Evolutionary conservation across 2,888 invertebrate genomes (phyloP).

Genomic region (Invenusta paracnida): DNA sequence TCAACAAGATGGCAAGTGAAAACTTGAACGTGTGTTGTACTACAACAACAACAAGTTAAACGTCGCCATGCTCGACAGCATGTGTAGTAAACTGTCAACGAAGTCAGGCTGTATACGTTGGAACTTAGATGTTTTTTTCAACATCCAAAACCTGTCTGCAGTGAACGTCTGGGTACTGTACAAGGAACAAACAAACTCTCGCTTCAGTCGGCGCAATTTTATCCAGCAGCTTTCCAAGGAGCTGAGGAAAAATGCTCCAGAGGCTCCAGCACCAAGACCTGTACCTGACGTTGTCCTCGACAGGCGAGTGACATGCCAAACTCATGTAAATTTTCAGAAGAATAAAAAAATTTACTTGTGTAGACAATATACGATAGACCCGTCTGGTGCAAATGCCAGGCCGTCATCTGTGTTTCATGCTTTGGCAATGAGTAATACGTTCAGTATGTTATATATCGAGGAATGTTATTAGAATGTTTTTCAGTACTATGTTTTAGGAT

Average conservation of each 20-base stretch:
- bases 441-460: neutral
- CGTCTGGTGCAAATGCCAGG: neutral
- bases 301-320: neutral
- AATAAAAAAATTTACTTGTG: neutral
- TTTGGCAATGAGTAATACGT: neutral
- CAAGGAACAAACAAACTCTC: neutral
- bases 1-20: slow-evolving; percentile 14
- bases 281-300: neutral
- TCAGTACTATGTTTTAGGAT: neutral
- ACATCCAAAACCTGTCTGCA: no score
- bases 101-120: neutral
- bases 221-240: neutral
- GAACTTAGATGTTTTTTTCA: neutral
- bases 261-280: neutral
- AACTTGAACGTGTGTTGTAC: neutral
- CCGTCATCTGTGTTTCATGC: neutral
- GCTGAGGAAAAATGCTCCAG: neutral
- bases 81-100: neutral
- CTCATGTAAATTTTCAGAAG: neutral
- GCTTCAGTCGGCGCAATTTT: neutral
- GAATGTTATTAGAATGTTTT: neutral
- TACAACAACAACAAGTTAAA: slow-evolving; percentile 20
- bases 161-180: neutral
- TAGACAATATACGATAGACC: neutral
- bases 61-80: slow-evolving; percentile 1